These are phyloP conservation scores for Petrocephalus zakoni DNA, from an alignment of 2,113 vertebrate species.

Conservation along the genomic window DNA sequence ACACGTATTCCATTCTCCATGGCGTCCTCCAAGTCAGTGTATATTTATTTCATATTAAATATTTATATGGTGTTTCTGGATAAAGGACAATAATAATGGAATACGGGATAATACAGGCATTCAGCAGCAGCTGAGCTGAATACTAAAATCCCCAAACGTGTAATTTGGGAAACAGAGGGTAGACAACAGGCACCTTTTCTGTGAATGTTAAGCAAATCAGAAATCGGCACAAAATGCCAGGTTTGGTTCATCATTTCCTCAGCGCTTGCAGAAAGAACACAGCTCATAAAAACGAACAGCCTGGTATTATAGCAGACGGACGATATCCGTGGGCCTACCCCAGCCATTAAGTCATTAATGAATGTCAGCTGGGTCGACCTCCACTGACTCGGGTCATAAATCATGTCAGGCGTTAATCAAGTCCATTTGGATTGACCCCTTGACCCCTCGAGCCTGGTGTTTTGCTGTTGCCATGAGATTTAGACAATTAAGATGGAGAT, in stretches of 20 bases:
- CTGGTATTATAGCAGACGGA: neutral
- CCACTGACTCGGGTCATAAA: neutral
- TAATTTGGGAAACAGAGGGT: neutral
- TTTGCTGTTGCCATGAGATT: neutral
- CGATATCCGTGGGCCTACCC: neutral
- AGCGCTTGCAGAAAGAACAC: neutral
- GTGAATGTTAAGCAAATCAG: neutral
- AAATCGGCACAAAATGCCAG: neutral
- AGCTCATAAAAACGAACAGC: neutral
- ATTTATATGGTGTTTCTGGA: neutral
- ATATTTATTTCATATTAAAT: neutral
- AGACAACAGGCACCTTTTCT: neutral
- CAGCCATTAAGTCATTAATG: neutral
- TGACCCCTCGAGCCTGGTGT: neutral
- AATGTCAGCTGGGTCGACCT: neutral
- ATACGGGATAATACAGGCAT: neutral
- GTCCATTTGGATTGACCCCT: neutral
- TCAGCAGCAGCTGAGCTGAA: neutral
- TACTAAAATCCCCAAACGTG: neutral
- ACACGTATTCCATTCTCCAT: neutral
- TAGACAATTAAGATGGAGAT: neutral
- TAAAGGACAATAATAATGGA: neutral
- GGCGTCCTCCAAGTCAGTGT: neutral
- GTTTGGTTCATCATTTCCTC: neutral
- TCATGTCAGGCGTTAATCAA: neutral